Evolutionary conservation across 37 sponge, comb jelly and placozoan genomes (phyloP).

Genomic region (Cladorhizidae sp.): DNA sequence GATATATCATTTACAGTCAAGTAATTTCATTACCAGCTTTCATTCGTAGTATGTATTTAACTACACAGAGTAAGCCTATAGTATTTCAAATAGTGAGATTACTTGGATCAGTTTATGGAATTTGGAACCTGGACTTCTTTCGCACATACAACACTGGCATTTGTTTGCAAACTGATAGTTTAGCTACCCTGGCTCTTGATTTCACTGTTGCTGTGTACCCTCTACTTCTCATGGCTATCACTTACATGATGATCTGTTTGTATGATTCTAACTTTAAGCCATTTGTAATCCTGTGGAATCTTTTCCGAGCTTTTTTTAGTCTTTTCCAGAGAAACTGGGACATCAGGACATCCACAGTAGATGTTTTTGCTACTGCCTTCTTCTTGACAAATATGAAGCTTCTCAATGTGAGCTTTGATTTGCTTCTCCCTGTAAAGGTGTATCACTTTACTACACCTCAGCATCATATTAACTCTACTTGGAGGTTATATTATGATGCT

Average conservation of each 20-base stretch:
- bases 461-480: not conserved
- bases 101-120: no score
- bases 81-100: no score
- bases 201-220: slow-evolving; percentile 37
- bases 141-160: slow-evolving; percentile 1
- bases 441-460: slow-evolving; percentile 1
- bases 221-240: not conserved
- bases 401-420: slow-evolving; percentile 32
- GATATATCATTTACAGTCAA: no score
- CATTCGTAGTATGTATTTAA: no score
- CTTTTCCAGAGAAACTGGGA: slow-evolving; percentile 42
- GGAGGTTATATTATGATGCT: slow-evolving; percentile 38
- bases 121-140: slow-evolving; percentile 39
- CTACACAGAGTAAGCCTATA: no score
- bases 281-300: slow-evolving; percentile 1
- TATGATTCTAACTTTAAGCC: slow-evolving; percentile 9
- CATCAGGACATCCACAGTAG: slow-evolving; percentile 27
- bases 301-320: slow-evolving; percentile 12
- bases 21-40: no score
- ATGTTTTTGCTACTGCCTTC: slow-evolving; percentile 59
- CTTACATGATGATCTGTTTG: slow-evolving; percentile 16
- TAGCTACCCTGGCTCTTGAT: slow-evolving; percentile 17
- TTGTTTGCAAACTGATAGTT: slow-evolving; percentile 10
- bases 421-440: slow-evolving; percentile 30
- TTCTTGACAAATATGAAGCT: slow-evolving; percentile 59